These are phyloP conservation scores for Cyclina sinensis DNA, from an alignment of 1,140 invertebrate species.

Conservation along the genomic window DNA sequence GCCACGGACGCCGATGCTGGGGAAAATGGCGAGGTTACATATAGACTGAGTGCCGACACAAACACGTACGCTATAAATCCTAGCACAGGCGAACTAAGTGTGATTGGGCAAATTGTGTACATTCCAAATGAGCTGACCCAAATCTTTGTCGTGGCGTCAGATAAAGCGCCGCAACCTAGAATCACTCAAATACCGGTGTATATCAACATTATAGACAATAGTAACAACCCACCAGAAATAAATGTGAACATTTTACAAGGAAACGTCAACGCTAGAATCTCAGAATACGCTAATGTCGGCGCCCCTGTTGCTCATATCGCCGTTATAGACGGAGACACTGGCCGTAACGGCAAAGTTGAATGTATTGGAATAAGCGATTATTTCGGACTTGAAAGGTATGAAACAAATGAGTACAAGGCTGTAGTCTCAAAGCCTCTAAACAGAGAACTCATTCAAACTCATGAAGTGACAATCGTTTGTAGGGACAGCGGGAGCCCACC, in stretches of 20 bases:
- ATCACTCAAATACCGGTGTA: conserved; percentile 74
- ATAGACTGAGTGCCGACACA: conserved; percentile 72
- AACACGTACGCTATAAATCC: conserved; percentile 52
- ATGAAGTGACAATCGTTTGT: conserved; percentile 93
- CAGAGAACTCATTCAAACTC: conserved; percentile 91
- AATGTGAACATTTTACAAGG: conserved; percentile 75
- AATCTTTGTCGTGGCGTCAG: conserved; percentile 75
- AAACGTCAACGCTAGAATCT: conserved; percentile 72
- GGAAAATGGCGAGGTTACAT: conserved; percentile 79
- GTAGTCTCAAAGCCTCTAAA: conserved; percentile 90
- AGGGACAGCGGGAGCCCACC: conserved; percentile 92
- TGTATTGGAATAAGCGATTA: conserved; percentile 77
- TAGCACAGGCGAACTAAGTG: conserved; percentile 37
- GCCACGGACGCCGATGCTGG: conserved; percentile 81
- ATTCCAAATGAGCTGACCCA: conserved; percentile 67
- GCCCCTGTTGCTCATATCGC: conserved; percentile 80
- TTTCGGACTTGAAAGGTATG: conserved; percentile 79
- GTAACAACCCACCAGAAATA: conserved; percentile 83
- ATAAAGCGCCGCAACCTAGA: conserved; percentile 68
- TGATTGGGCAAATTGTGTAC: conserved; percentile 70
- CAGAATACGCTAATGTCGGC: conserved; percentile 80
- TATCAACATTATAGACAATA: conserved; percentile 81
- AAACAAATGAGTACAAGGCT: conserved; percentile 82
- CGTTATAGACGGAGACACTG: conserved; percentile 79
- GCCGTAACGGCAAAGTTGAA: conserved; percentile 79